Conservation (phyloP, 2,888 invertebrate species). For the Helicoverpa assulta region DNA sequence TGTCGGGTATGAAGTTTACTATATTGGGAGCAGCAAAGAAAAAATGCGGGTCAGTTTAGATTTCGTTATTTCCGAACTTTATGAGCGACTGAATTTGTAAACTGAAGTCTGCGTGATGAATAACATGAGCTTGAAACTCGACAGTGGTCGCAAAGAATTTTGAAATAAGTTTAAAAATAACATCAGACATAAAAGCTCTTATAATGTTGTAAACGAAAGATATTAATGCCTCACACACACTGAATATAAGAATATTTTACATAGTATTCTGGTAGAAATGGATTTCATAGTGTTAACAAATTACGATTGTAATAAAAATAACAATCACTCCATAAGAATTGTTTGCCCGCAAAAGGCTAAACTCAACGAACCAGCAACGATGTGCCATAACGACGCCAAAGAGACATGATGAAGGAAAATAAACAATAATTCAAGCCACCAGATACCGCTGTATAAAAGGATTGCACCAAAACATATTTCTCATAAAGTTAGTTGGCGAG, state of each 20-base stretch:
- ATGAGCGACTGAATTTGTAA: constrained; percentile 41
- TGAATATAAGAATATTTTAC: neutral
- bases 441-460: constrained; percentile 80
- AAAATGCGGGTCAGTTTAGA: constrained; percentile 54
- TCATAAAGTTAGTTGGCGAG: constrained; percentile 87
- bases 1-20: constrained; percentile 42
- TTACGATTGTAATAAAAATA: constrained; percentile 18
- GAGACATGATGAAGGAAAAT: constrained; percentile 72
- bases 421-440: constrained; percentile 79
- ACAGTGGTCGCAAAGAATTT: constrained; percentile 18
- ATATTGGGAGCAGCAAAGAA: constrained; percentile 31
- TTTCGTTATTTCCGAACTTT: constrained; percentile 40
- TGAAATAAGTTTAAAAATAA: constrained; percentile 22
- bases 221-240: neutral
- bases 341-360: constrained; percentile 18
- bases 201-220: neutral
- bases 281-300: neutral
- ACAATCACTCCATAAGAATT: constrained; percentile 9
- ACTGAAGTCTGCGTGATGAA: constrained; percentile 29
- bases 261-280: neutral
- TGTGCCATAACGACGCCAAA: constrained; percentile 56
- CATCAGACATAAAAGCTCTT: neutral
- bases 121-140: constrained; percentile 8
- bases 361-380: constrained; percentile 35
- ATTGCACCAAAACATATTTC: constrained; percentile 84